Base-by-base conservation (phyloP, 2,113 vertebrate species). In the Dasyprocta punctata region DNA sequence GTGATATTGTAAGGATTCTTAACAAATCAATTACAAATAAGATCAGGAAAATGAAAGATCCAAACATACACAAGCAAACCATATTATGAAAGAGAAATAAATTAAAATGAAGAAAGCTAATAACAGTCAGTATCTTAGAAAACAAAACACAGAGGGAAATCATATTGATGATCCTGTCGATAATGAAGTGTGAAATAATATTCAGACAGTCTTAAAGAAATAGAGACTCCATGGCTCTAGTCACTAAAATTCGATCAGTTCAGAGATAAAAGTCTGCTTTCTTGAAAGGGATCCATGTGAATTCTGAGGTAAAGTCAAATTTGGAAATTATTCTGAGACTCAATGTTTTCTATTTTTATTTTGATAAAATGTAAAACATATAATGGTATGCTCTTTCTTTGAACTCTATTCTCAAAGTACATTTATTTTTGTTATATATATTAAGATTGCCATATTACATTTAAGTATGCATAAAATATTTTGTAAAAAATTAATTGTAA, bases 301-400 rank as follows among this genome's bases (percentile, higher is more conserved):
- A 87, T 33, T 84, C 8, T 84, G 20, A 71, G 52, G 38, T 47
- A 84, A 28, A 88, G 9, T 20, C 54, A 84, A 63, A 88, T 89
- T 65, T 81, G 22, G 3, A 65, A 82, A 58, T 83, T 81, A 83
- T 81, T 94, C 94, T 7, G 17, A 44, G 4, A 65, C 24, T 63
- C 60, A 87, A 61, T 78, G 14, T 86, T 44, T 82, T 82, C 77
- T 56, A 33, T 90, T 89, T 61, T 69, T 60, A 91, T 89, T 95
- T 95, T 7, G 63, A 60, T 65, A n/a, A 67, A 38, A 80, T 71
- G 0, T 84, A 44, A 67, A 89, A 38, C 61, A 33, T 36, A 71
- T 52, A 78, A 54, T 63, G 8, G 1, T 13, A 65, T 65, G 5
- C 11, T 38, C 67, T 61, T 82, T 75, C 2, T 92, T 60, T n/a